Evolutionary conservation across 2,113 vertebrate species (phyloP).

Genomic region (Pleuronectes platessa): DNA sequence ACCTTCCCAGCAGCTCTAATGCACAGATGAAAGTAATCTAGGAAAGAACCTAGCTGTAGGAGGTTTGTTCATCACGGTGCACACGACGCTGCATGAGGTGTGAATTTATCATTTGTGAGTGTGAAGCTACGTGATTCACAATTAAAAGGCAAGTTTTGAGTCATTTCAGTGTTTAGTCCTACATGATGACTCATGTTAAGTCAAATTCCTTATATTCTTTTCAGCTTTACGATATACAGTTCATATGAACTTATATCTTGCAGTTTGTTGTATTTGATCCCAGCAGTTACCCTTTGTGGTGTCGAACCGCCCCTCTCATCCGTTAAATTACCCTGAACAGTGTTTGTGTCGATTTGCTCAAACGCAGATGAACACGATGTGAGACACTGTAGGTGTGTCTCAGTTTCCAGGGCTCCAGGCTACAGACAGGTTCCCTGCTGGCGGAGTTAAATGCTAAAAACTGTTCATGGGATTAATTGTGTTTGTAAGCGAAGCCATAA

Average conservation of each 20-base stretch:
- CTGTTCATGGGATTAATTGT: neutral
- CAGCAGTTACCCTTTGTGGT: too few species aligned
- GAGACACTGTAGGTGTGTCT: slow-evolving; percentile 40
- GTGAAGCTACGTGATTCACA: too few species aligned
- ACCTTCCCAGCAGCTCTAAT: slow-evolving; percentile 6
- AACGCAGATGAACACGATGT: slow-evolving; percentile 24
- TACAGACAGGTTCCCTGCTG: slow-evolving; percentile 16
- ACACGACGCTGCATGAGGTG: too few species aligned
- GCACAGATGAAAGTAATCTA: neutral
- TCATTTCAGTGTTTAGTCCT: neutral
- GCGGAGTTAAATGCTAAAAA: slow-evolving; percentile 21
- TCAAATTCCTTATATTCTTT: neutral
- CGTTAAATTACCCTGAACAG: neutral
- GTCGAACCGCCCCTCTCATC: neutral
- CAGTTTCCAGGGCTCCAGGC: slow-evolving; percentile 39
- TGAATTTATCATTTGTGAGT: too few species aligned
- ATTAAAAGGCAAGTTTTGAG: neutral
- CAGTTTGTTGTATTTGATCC: neutral
- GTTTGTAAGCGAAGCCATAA: slow-evolving; percentile 2
- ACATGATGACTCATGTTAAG: neutral
- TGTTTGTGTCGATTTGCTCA: slow-evolving; percentile 5
- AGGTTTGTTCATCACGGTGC: too few species aligned
- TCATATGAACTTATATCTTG: neutral
- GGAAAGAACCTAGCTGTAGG: neutral
- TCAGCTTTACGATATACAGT: neutral